Evolutionary conservation across 2,113 vertebrate species (phyloP).

Genomic region (Argyrosomus japonicus): DNA sequence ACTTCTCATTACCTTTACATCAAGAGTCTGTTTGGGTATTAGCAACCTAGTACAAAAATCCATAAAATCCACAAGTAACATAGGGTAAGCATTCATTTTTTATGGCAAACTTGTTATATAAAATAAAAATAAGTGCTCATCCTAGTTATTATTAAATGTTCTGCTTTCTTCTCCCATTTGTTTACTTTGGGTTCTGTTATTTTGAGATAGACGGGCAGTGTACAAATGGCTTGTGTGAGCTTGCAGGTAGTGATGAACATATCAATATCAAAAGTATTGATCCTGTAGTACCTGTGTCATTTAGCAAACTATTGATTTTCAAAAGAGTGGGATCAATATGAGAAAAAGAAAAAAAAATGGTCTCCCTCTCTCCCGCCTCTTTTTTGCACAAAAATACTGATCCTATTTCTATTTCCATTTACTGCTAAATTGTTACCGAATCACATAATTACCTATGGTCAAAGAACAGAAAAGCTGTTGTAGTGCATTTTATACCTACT

Average conservation of each 20-base stretch:
- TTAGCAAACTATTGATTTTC: slow-evolving; percentile 37
- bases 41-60: background rate
- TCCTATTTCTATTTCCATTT: slow-evolving; percentile 1
- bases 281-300: slow-evolving; percentile 27
- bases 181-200: slow-evolving; percentile 21
- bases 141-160: background rate
- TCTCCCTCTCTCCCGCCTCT: background rate
- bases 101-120: background rate
- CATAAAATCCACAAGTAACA: background rate
- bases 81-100: background rate
- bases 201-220: background rate
- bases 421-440: slow-evolving; percentile 16
- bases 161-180: slow-evolving; percentile 6
- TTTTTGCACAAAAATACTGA: slow-evolving; percentile 16
- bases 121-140: background rate
- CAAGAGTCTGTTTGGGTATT: background rate
- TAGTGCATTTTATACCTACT: background rate
- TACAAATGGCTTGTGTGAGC: slow-evolving; percentile 14
- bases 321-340: slow-evolving; percentile 29
- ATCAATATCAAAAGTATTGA: slow-evolving; percentile 47
- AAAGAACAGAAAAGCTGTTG: slow-evolving; percentile 11
- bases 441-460: slow-evolving; percentile 9
- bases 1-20: background rate
- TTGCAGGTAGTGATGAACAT: slow-evolving; percentile 21
- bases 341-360: slow-evolving; percentile 2